A percentile compares a stretch with the other conserved stretches of the same genome.
phyloP scores from a whole-genome alignment of 2,113 vertebrate genomes.

The Pipra filicauda region DNA sequence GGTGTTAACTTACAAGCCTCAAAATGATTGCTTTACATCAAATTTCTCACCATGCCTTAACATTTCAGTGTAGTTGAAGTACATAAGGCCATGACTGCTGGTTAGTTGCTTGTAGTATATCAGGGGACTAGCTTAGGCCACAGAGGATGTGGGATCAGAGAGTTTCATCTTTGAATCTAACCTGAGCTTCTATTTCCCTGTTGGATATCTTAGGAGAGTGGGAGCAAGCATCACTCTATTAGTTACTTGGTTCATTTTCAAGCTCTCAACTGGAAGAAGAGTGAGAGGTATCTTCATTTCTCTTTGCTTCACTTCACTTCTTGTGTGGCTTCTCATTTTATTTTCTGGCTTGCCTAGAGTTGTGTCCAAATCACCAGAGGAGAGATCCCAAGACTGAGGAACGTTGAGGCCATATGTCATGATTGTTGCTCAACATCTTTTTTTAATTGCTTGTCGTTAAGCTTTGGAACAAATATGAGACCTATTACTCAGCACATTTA shows the following conservation, averaged over 20 bases:
- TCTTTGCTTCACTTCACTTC: not conserved
- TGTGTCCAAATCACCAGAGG: not conserved
- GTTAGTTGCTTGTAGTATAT: not conserved
- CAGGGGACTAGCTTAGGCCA: not conserved
- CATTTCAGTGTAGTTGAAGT: not conserved
- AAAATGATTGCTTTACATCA: not conserved
- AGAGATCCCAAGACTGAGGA: not conserved
- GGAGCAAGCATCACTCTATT: fast-evolving
- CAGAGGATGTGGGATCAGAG: not conserved
- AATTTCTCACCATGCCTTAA: not conserved
- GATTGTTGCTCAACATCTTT: not conserved
- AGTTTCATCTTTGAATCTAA: not conserved
- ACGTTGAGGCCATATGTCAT: not conserved
- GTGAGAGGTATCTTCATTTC: not conserved
- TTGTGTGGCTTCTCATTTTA: not conserved
- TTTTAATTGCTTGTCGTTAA: not conserved
- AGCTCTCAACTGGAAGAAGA: not conserved
- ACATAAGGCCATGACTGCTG: not conserved
- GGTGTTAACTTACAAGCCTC: not conserved
- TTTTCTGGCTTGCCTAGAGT: not conserved
- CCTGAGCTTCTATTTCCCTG: not conserved
- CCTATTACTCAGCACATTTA: not conserved
- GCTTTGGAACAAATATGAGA: not conserved
- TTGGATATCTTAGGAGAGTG: not conserved
- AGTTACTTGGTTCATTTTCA: not conserved